Percentiles rank a stretch among this genome's conserved stretches.
phyloP scores from a whole-genome alignment of 2,797 vertebrate genomes.

The Allobates femoralis region DNA sequence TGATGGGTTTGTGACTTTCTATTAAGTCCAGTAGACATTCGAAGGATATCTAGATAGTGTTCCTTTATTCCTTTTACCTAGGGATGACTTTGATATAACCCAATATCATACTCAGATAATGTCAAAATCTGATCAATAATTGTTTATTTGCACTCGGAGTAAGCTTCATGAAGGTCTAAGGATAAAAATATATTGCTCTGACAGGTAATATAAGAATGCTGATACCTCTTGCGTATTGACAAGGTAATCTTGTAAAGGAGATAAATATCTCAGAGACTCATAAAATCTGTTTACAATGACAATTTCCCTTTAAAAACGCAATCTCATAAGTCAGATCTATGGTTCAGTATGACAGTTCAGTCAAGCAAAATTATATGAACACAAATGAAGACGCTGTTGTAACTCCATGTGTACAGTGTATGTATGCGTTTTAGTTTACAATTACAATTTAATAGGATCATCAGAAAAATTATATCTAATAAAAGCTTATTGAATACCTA shows the following conservation, averaged over 20 bases:
- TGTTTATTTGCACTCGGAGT: slow-evolving; percentile 34
- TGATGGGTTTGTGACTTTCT: background rate
- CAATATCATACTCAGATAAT: slow-evolving; percentile 37
- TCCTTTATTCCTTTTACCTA: background rate
- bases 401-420: too few species aligned
- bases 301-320: slow-evolving; percentile 34
- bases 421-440: background rate
- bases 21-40: slow-evolving; percentile 6
- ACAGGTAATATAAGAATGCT: slow-evolving; percentile 55
- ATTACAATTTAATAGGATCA: too few species aligned
- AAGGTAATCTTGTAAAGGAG: slow-evolving; percentile 52
- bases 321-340: slow-evolving; percentile 33
- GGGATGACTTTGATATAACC: slow-evolving; percentile 26
- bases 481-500: too few species aligned
- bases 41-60: slow-evolving; percentile 50
- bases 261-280: slow-evolving; percentile 44
- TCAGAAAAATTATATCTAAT: too few species aligned
- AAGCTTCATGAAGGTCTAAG: slow-evolving; percentile 45
- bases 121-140: slow-evolving; percentile 55
- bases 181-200: slow-evolving; percentile 37
- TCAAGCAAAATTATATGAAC: background rate
- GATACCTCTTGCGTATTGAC: slow-evolving; percentile 34
- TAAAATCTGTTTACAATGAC: slow-evolving; percentile 47
- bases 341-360: background rate
- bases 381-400: background rate